These are phyloP conservation scores for Anguilla pacifica DNA, from an alignment of 2,797 vertebrate genomes.

Conservation along the genomic window DNA sequence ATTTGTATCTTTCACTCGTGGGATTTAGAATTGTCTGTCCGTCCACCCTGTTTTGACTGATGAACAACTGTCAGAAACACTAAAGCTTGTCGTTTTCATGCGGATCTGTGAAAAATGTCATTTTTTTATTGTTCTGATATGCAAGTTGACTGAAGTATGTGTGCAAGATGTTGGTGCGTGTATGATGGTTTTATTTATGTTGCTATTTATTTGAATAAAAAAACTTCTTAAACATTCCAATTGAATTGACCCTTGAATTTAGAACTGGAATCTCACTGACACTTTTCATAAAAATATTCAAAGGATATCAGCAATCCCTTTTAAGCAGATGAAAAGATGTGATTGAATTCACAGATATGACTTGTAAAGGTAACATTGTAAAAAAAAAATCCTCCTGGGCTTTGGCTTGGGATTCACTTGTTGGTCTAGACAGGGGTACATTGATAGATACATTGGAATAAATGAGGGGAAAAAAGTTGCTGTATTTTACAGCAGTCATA, in stretches of 20 bases:
- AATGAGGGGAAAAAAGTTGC: background rate
- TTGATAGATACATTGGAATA: background rate
- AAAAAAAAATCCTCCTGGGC: too few species aligned
- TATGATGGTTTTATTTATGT: slow-evolving; percentile 76
- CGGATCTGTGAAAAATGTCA: slow-evolving; percentile 57
- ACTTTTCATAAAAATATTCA: background rate
- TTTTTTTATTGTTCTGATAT: slow-evolving; percentile 65
- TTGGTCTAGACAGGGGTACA: background rate
- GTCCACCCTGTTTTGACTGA: slow-evolving; percentile 19
- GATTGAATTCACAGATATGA: background rate
- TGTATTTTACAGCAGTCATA: background rate
- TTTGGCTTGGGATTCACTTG: background rate
- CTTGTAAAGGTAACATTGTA: background rate
- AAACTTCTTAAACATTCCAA: slow-evolving; percentile 62
- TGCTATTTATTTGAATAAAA: slow-evolving; percentile 82
- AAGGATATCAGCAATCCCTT: background rate
- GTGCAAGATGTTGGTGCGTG: slow-evolving; percentile 51
- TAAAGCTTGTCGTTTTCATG: slow-evolving; percentile 56
- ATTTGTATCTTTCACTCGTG: slow-evolving; percentile 57
- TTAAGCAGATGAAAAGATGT: background rate
- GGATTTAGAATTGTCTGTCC: slow-evolving; percentile 47
- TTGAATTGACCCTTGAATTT: slow-evolving; percentile 28
- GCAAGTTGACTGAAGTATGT: slow-evolving; percentile 64
- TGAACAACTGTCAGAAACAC: slow-evolving; percentile 59
- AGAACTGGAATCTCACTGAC: background rate